phyloP scores from a whole-genome alignment of 2,888 invertebrate species.

The Hydroisotoma schaefferi region DNA sequence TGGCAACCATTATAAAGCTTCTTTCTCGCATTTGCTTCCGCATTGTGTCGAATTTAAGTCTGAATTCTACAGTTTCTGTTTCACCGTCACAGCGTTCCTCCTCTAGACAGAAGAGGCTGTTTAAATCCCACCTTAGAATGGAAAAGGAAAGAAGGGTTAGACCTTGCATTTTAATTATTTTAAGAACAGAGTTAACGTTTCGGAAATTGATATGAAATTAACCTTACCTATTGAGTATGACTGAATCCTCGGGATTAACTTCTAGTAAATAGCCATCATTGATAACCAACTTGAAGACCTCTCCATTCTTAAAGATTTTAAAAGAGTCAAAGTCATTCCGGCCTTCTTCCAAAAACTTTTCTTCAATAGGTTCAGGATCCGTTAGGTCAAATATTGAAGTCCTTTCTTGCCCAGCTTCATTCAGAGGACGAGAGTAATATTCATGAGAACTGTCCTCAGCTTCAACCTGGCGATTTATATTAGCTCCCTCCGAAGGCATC shows the following conservation, averaged over 20 bases:
- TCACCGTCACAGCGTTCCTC: slow-evolving; percentile 42
- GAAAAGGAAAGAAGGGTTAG: no score
- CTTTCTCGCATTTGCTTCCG: slow-evolving; percentile 42
- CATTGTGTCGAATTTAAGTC: slow-evolving; percentile 43
- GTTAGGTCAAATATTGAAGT: slow-evolving; percentile 30
- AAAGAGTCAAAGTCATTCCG: slow-evolving; percentile 33
- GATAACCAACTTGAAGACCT: slow-evolving; percentile 35
- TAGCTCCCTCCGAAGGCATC: not conserved
- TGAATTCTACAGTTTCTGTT: slow-evolving; percentile 46
- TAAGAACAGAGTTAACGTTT: no score
- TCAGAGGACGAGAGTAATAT: not conserved
- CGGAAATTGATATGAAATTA: no score
- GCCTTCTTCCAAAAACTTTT: slow-evolving; percentile 27
- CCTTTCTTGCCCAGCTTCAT: not conserved
- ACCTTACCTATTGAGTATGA: slow-evolving; percentile 36
- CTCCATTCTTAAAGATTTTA: slow-evolving; percentile 41
- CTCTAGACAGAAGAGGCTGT: slow-evolving; percentile 36
- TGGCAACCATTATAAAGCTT: slow-evolving; percentile 43
- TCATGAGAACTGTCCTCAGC: not conserved
- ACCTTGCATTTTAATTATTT: no score
- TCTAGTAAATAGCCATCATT: slow-evolving; percentile 44
- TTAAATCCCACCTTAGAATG: slow-evolving; percentile 48
- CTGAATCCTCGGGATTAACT: slow-evolving; percentile 33
- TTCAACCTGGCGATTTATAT: not conserved
- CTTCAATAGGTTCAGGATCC: slow-evolving; percentile 27